These are phyloP conservation scores for Artibeus lituratus DNA, from an alignment of 2,797 vertebrate species.

Conservation along the genomic window DNA sequence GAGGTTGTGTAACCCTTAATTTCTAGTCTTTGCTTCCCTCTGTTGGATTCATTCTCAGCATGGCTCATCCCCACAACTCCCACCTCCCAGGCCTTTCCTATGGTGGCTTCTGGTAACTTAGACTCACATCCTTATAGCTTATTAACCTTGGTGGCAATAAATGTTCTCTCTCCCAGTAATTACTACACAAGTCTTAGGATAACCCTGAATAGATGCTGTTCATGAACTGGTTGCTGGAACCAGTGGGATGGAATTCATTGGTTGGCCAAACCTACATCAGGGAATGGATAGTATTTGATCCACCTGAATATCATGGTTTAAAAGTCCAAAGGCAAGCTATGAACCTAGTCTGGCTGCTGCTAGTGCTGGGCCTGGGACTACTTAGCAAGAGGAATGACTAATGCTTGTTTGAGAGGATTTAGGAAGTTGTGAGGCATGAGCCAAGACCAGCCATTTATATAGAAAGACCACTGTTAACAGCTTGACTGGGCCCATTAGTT, in stretches of 20 bases:
- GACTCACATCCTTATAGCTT: neutral
- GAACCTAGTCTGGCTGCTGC: neutral
- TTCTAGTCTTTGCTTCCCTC: neutral
- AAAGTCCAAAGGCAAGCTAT: neutral
- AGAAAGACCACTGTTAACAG: neutral
- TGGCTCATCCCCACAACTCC: neutral
- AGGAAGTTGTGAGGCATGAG: neutral
- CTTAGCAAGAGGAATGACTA: neutral
- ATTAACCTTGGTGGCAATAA: neutral
- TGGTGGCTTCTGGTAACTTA: neutral
- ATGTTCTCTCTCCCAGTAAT: neutral
- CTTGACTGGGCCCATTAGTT: neutral
- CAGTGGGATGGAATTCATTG: neutral
- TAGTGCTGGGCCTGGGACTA: neutral
- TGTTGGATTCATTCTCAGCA: neutral
- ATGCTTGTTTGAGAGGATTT: neutral
- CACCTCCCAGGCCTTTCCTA: neutral
- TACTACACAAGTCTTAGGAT: neutral
- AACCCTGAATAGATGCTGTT: neutral
- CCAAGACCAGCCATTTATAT: neutral
- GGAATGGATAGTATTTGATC: neutral
- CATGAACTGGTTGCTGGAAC: neutral
- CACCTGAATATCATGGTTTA: neutral
- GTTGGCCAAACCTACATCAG: neutral
- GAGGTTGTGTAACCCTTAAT: neutral